A percentile compares a stretch with the other conserved stretches of the same genome.
Evolutionary conservation across 2,888 invertebrate genomes (phyloP).

Genomic region (Hemistola chrysoprasaria): DNA sequence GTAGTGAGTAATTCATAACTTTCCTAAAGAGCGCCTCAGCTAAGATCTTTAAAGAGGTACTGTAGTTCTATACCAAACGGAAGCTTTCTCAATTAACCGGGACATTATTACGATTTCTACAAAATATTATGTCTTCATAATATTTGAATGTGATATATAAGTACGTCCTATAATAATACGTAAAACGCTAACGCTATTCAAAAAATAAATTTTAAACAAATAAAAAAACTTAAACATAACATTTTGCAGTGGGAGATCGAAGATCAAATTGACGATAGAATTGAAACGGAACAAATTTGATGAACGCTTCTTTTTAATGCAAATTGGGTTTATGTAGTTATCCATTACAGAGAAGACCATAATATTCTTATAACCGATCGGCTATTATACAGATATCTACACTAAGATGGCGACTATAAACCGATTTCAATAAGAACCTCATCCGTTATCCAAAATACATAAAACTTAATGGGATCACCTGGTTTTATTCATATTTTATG

Average conservation of each 20-base stretch:
- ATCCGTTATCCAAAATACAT: conserved; percentile 21
- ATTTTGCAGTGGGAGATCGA: too few relatives aligned
- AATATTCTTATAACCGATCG: conserved; percentile 19
- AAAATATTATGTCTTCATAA: too few relatives aligned
- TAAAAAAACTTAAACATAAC: too few relatives aligned
- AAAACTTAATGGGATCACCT: conserved; percentile 20
- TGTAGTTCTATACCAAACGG: too few relatives aligned
- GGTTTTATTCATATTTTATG: conserved; percentile 21
- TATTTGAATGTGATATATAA: too few relatives aligned
- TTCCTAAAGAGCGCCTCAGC: background rate
- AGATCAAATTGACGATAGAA: too few relatives aligned
- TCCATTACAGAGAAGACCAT: conserved; percentile 12
- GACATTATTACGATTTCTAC: too few relatives aligned
- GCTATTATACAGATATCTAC: conserved; percentile 5
- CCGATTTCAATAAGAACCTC: conserved; percentile 19
- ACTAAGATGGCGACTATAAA: conserved; percentile 20
- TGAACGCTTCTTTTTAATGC: background rate
- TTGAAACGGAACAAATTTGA: too few relatives aligned
- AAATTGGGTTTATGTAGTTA: conserved; percentile 6
- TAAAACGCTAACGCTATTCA: conserved; percentile 1
- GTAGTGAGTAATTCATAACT: conserved; percentile 5
- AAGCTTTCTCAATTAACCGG: too few relatives aligned
- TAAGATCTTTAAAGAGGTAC: background rate
- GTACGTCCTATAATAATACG: background rate
- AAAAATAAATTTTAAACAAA: too few relatives aligned